These are phyloP conservation scores for Galendromus occidentalis DNA, from an alignment of 1,140 invertebrate species.

Conservation along the genomic window DNA sequence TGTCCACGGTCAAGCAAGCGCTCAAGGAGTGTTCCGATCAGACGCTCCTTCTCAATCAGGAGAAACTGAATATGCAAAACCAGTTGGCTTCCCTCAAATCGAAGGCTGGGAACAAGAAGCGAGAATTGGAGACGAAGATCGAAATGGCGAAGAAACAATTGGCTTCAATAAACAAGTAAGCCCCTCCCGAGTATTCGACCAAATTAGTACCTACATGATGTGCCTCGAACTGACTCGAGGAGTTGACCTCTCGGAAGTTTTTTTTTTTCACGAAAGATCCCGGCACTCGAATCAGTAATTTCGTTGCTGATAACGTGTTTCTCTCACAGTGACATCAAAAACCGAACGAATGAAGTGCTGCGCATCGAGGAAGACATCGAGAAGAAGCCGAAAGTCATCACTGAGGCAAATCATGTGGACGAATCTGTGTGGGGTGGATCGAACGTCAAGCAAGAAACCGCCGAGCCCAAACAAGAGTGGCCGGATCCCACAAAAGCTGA, in stretches of 20 bases:
- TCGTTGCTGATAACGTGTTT: constrained; percentile 11
- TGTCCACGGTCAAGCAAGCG: constrained; percentile 55
- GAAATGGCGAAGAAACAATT: constrained; percentile 14
- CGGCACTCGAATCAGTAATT: neutral
- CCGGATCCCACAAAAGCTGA: constrained; percentile 15
- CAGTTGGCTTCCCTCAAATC: constrained; percentile 18
- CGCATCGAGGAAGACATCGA: constrained; percentile 12
- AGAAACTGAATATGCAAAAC: constrained; percentile 20
- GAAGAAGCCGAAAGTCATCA: constrained; percentile 14
- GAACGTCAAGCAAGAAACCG: constrained; percentile 3
- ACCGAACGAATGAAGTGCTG: neutral
- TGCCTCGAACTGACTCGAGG: too few species aligned
- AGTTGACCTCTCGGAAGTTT: too few species aligned
- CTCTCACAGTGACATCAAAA: neutral
- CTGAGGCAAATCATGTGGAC: constrained; percentile 14
- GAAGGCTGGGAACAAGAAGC: constrained; percentile 13
- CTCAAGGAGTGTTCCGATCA: constrained; percentile 48
- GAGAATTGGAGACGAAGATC: constrained; percentile 13
- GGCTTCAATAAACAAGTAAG: constrained; percentile 17
- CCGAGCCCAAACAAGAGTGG: constrained; percentile 14
- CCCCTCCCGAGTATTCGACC: neutral
- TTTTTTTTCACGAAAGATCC: too few species aligned
- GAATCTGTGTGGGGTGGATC: constrained; percentile 12
- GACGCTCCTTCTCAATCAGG: constrained; percentile 29
- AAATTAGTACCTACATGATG: too few species aligned